Base-by-base conservation (phyloP, 2,888 invertebrate species). In the Apoda limacodes region DNA sequence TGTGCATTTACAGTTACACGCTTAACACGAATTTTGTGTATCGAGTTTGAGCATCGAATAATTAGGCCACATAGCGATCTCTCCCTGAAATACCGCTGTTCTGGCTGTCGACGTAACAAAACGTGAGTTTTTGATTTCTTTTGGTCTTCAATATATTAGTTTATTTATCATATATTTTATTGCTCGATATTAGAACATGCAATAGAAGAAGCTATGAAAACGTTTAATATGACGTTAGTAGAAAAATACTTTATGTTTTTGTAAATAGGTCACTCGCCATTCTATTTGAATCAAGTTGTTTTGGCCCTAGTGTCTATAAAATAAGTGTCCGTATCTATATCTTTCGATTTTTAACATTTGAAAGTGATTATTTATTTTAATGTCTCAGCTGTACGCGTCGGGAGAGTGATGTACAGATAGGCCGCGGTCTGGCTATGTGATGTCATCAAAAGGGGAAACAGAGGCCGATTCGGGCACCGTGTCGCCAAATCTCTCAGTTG, bases 11-110 rank as follows among this genome's bases (percentile, higher is more conserved):
- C 80, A 80, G 80, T 80, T 80, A 80, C 61, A 66, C 75, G 70
- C 67, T 75, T 76, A 78, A 78, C 78, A 80, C 78, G 76, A 78
- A 80, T 80, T 76, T 80, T 78, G 80, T 80, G 78, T 75, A 80
- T 76, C 75, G 70, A 78, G 78, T 71, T 76, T 54, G 60, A 72
- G 72, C 72, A 72, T 74, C 74, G 80, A 82, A 82, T 82, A 82
- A 82, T 82, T 82, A 81, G 81, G 81, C 81, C 81, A 82, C 81
- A 82, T 82, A 82, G 81, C 81, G 80, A 82, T 81, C 80, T 82
- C 81, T 82, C 81, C 81, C 81, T 82, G 76, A 81, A 80, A 80
- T 81, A 81, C 81, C 81, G 81, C 81, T 80, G 80, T 70, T 78
- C 75, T 74, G 76, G 74, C 58, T 80, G 80, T 81, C 80, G 81